Evolutionary conservation across 1,140 invertebrate genomes (phyloP).

Genomic region (Atta cephalotes): DNA sequence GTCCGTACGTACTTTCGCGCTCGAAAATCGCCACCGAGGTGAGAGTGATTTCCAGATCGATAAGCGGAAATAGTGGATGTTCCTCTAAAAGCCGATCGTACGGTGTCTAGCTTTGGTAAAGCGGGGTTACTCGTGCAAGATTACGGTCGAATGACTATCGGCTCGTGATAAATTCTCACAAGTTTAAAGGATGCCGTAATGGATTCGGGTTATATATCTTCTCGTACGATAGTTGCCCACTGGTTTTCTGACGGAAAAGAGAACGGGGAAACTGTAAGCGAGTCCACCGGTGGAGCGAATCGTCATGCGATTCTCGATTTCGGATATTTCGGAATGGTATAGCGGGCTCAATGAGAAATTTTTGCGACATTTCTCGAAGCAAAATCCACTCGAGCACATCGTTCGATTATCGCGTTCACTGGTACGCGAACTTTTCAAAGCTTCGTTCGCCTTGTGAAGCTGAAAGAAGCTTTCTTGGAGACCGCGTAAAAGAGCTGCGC

Average conservation of each 20-base stretch:
- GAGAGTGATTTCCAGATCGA: slow-evolving; percentile 41
- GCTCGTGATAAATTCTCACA: slow-evolving; percentile 62
- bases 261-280: background rate
- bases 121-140: slow-evolving; percentile 23
- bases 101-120: slow-evolving; percentile 22
- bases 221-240: slow-evolving; percentile 5
- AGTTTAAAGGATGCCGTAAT: slow-evolving; percentile 72
- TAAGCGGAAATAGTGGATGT: slow-evolving; percentile 13
- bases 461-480: slow-evolving; percentile 16
- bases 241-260: slow-evolving; percentile 27
- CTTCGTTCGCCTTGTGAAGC: background rate
- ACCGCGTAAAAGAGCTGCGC: slow-evolving; percentile 27
- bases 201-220: slow-evolving; percentile 65
- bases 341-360: slow-evolving; percentile 44
- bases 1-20: slow-evolving; percentile 26
- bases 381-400: slow-evolving; percentile 10
- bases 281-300: background rate
- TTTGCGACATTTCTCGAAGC: slow-evolving; percentile 15
- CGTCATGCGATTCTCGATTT: slow-evolving; percentile 34
- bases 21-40: slow-evolving; percentile 17
- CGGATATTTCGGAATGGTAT: slow-evolving; percentile 45
- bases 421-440: slow-evolving; percentile 41
- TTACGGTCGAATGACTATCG: slow-evolving; percentile 58
- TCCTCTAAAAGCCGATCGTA: slow-evolving; percentile 45
- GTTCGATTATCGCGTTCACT: slow-evolving; percentile 42